Evolutionary conservation across 2,888 invertebrate genomes (phyloP).

Genomic region (Eretmocerus hayati): DNA sequence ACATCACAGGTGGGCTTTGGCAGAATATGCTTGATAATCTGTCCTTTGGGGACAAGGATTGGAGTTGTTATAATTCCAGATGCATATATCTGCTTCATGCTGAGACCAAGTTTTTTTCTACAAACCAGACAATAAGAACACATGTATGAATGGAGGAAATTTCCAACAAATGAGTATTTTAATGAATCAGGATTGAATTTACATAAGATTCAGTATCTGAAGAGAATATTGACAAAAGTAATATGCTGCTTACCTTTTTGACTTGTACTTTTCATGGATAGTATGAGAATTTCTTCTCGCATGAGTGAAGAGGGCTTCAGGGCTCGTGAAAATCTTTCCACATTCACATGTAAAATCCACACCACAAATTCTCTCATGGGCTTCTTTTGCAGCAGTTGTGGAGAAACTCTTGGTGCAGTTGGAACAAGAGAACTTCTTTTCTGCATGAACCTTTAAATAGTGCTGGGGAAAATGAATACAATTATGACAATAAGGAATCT

Average conservation of each 20-base stretch:
- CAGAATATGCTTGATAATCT: conserved; percentile 8
- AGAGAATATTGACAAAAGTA: no score
- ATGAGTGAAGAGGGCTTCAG: conserved; percentile 46
- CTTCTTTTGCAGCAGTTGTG: conserved; percentile 42
- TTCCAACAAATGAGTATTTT: no score
- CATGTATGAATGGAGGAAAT: no score
- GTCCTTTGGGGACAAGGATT: no score
- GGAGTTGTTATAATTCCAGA: no score
- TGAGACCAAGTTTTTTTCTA: no score
- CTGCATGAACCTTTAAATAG: conserved; percentile 47
- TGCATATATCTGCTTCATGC: no score
- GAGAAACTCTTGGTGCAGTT: conserved; percentile 44
- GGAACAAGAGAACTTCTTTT: conserved; percentile 41
- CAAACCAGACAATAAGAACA: no score
- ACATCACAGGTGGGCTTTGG: conserved; percentile 31
- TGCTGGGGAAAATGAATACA: conserved; percentile 40
- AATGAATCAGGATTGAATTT: no score
- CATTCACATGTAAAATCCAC: conserved; percentile 42
- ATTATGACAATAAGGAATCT: no score
- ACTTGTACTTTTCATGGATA: conserved; percentile 36
- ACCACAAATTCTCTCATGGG: conserved; percentile 43
- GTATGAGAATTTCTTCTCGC: conserved; percentile 38
- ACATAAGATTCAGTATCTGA: no score
- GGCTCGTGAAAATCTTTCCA: conserved; percentile 38
- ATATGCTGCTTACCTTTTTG: conserved; percentile 18